phyloP scores from a whole-genome alignment of 2,797 vertebrate species.

The Ataeniobius toweri region DNA sequence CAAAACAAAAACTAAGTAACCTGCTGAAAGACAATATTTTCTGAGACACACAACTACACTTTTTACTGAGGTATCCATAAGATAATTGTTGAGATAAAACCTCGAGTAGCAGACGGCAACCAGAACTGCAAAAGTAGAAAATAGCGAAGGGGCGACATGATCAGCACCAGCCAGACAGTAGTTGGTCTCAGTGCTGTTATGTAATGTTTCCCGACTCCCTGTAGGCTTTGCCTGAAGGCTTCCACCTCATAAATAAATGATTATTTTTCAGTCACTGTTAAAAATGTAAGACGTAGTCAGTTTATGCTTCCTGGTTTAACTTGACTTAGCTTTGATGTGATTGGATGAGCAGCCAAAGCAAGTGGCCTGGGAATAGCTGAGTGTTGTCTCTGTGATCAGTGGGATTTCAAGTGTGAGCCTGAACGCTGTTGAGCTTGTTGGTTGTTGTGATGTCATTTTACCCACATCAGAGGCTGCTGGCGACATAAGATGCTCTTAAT shows the following conservation, averaged over 20 bases:
- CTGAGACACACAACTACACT: neutral
- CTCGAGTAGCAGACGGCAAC: too few species aligned
- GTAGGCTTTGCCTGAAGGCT: conserved; percentile 20
- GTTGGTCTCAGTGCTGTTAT: conserved; percentile 1
- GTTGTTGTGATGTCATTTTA: conserved; percentile 60
- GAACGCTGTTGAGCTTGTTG: conserved; percentile 38
- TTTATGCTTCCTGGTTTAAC: conserved; percentile 11
- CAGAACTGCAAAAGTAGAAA: neutral
- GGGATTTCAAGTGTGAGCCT: conserved; percentile 59
- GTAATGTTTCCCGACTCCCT: conserved; percentile 23
- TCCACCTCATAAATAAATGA: conserved; percentile 56
- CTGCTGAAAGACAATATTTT: neutral
- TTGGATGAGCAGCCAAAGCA: conserved; percentile 26
- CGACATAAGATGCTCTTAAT: conserved; percentile 65
- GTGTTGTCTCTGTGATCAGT: conserved; percentile 41
- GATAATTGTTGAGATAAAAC: neutral
- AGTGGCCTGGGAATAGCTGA: conserved; percentile 21
- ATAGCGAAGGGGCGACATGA: neutral
- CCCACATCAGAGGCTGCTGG: conserved; percentile 37
- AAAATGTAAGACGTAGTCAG: conserved; percentile 36
- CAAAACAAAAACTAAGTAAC: neutral
- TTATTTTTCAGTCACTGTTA: conserved; percentile 16
- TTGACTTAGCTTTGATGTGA: conserved; percentile 23
- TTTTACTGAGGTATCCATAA: neutral
- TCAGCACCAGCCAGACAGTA: neutral